Base-by-base conservation (phyloP, 2,113 vertebrate species). In the Oophaga pumilio region DNA sequence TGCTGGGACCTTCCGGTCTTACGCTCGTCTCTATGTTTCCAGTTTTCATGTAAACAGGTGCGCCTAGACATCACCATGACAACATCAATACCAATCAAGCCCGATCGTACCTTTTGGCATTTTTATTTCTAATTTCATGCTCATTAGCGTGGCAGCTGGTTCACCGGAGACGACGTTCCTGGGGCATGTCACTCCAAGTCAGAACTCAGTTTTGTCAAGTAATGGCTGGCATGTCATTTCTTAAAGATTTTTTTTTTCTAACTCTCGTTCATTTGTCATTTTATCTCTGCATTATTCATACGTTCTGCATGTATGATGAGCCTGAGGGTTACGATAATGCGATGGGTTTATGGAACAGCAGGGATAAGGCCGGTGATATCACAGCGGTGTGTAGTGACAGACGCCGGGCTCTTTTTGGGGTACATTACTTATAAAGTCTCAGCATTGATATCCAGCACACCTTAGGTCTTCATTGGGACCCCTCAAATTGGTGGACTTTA, bases 51-150 rank as follows among this genome's bases (percentile, higher is more conserved):
- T 68, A 26, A 68, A 26, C 64, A 68, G 64, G 64, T 68, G 64
- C 64, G 26, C 3, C 24, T 26, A 4, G 64, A 26, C 64, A 68
- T 26, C 64, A 0, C 64, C 64, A 17, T 68, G 64, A 68, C 64
- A 68, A 68, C 24, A 68, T 68, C 64, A 68, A 68, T 68, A 68
- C 64, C n/a, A 68, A 68, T 68, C 64, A 68, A 68, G 64, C 64
- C 64, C 64, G 2, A 26, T 68, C 24, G 8, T 11, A 24, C 64
- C 64, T 68, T 62, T 68, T 68, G n/a, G 64, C 24, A 68, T 68
- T 68, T 68, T 68, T 24, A 68, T 68, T 68, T 24, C 64, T 68
- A 26, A 68, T 68, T 24, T 68, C 64, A 13, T 68, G 24, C 26
- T 26, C 64, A 68, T 68, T 68, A 64, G 64, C 9, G 64, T 12